phyloP scores from a whole-genome alignment of 2,113 vertebrate genomes.

The Cettia cetti region DNA sequence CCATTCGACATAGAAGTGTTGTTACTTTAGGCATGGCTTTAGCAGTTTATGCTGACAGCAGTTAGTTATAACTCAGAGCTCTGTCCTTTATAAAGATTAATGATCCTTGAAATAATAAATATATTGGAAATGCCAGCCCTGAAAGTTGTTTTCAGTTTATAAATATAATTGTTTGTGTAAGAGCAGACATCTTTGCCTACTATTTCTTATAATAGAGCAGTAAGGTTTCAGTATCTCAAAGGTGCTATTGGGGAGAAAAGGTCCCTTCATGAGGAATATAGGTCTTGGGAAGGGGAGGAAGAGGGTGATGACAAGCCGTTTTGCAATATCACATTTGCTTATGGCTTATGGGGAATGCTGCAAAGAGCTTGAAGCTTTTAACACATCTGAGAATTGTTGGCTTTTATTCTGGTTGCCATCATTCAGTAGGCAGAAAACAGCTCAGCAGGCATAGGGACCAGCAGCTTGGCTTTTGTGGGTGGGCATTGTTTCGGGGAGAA shows the following conservation, averaged over 20 bases:
- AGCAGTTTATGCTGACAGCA: not conserved
- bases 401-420: slow-evolving; percentile 7
- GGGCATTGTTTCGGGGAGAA: slow-evolving; percentile 50
- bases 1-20: not conserved
- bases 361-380: slow-evolving; percentile 31
- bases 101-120: slow-evolving; percentile 22
- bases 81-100: not conserved
- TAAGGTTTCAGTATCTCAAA: not conserved
- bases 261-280: slow-evolving; percentile 13
- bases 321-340: slow-evolving; percentile 24
- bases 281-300: slow-evolving; percentile 26
- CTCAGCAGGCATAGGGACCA: not conserved
- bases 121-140: not conserved
- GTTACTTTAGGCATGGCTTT: not conserved
- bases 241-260: slow-evolving; percentile 13
- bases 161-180: slow-evolving; percentile 15
- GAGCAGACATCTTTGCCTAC: not conserved
- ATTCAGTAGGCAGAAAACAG: not conserved
- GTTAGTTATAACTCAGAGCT: not conserved
- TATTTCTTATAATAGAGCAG: not conserved
- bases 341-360: not conserved
- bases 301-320: slow-evolving; percentile 47
- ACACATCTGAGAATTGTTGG: slow-evolving; percentile 19
- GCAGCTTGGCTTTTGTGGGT: not conserved
- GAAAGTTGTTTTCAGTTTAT: not conserved